Conservation (phyloP, 2,888 invertebrate species). For the Eupithecia centaureata region DNA sequence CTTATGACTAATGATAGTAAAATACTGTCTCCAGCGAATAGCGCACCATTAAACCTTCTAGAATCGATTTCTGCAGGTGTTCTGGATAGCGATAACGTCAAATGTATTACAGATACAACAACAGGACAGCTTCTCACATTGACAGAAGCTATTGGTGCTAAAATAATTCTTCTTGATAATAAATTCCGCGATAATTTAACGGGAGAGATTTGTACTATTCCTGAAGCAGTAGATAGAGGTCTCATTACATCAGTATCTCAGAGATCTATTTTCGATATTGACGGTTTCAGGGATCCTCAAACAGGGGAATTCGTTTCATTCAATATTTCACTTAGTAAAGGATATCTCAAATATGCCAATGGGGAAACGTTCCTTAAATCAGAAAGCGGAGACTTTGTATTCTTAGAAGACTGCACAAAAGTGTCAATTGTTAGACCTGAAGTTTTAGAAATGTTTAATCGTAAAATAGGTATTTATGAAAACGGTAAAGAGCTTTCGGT, state of each 20-base stretch:
- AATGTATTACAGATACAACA: constrained; percentile 92
- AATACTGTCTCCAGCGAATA: constrained; percentile 92
- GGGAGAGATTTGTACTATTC: constrained; percentile 88
- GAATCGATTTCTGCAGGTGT: constrained; percentile 95
- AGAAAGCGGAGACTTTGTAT: constrained; percentile 89
- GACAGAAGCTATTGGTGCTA: constrained; percentile 92
- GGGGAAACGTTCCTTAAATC: constrained; percentile 89
- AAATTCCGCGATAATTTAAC: constrained; percentile 90
- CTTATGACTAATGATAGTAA: constrained; percentile 90
- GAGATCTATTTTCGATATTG: constrained; percentile 95
- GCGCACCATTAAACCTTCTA: constrained; percentile 89
- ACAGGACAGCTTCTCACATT: constrained; percentile 92
- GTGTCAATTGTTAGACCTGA: constrained; percentile 92
- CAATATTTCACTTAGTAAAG: constrained; percentile 90
- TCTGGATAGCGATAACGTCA: constrained; percentile 91
- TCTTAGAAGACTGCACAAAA: constrained; percentile 91
- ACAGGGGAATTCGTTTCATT: constrained; percentile 93
- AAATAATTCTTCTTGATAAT: constrained; percentile 89
- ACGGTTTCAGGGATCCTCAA: constrained; percentile 93
- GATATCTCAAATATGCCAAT: constrained; percentile 89
- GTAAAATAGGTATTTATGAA: constrained; percentile 91
- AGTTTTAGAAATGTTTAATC: constrained; percentile 92
- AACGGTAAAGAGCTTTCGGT: constrained; percentile 90
- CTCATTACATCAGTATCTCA: constrained; percentile 94
- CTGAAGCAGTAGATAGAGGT: constrained; percentile 95